Evolutionary conservation across 2,113 vertebrate species (phyloP), one percentile per base, ranked within the genome.

Genomic region (Polyodon spathula): DNA sequence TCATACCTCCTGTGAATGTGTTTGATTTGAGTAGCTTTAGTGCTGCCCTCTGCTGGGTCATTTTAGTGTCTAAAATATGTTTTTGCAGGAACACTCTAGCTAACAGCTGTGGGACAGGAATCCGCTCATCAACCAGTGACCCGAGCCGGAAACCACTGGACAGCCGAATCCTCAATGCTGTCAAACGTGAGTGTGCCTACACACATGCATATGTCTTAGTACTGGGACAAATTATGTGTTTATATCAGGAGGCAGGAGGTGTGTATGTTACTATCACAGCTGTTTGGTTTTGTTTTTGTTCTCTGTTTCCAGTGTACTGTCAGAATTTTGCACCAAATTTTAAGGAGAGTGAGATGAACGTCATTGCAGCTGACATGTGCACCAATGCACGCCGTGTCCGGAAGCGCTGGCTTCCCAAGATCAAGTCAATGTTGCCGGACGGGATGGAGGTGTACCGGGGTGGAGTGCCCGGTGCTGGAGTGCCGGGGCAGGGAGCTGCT

Each of bases 321-420:
- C 95, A 98, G 85, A 98, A 96, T 78, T 98, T 98, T 71, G 94
- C 93, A 44, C 95, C 96, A 52, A 97, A 93, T 86, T 99, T 99
- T 84, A 97, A 97, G 80, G 96, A 99, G 75, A 98, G 95, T 10
- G 95, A 98, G 87, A 99, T 99, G 96, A 99, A 99, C 55, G 96
- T 99, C 60, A 99, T 99, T 4, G 95, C 95, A 0, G 96, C 96
- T 1, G 95, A 99, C 76, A 99, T 99, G 95, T 99, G 96, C 82
- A 99, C 96, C 71, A 99, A 98, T 0, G 96, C 95, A 0, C 90
- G 96, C 40, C 91, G 95, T 0, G 96, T 99, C 12, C 92, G 96
- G 57, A 99, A 99, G 76, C 90, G 94, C 63, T 98, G 95, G 95
- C 83, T 98, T 61, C 96, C 96, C 76, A 98, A 98, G 86, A 97